Percentiles rank a stretch among this genome's conserved stretches.
These are phyloP conservation scores for Catalaphyllia jardinei DNA, from an alignment of 64 coral and sea anemone genomes.

Conservation along the genomic window DNA sequence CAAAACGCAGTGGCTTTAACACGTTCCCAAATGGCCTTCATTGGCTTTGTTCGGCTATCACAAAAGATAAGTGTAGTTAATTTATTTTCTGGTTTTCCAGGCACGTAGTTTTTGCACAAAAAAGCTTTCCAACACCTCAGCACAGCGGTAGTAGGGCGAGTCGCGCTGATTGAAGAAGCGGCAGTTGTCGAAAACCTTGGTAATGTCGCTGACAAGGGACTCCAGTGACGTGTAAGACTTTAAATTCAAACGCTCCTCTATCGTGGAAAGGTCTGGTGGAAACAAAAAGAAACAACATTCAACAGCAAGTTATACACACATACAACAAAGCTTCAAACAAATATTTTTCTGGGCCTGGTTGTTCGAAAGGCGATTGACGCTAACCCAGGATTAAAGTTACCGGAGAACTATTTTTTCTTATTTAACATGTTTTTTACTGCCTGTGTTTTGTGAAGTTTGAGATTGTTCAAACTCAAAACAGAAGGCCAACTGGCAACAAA, in stretches of 20 bases:
- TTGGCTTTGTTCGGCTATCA: not conserved
- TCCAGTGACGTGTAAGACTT: conserved; percentile 83
- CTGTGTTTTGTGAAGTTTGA: too few species aligned
- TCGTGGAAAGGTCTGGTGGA: conserved; percentile 77
- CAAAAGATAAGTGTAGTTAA: not conserved
- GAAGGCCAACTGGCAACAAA: too few species aligned
- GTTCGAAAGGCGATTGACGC: too few species aligned
- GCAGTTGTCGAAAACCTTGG: conserved; percentile 97
- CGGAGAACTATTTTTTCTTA: too few species aligned
- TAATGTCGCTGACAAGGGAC: conserved; percentile 73
- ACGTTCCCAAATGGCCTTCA: not conserved
- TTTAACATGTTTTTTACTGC: too few species aligned
- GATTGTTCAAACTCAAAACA: too few species aligned
- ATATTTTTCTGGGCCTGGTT: too few species aligned
- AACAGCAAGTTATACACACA: not conserved
- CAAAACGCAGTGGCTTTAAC: not conserved
- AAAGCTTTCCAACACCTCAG: conserved; percentile 95
- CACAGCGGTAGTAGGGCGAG: conserved; percentile 97
- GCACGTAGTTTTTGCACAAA: conserved; percentile 93
- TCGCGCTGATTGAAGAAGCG: conserved; percentile 90
- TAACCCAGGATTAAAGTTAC: too few species aligned
- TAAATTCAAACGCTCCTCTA: conserved; percentile 68
- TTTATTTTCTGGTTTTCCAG: conserved; percentile 68
- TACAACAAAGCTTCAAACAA: too few species aligned
- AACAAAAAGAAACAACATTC: not conserved